Evolutionary conservation across 1,140 invertebrate genomes (phyloP).

Genomic region (Palaemon carinicauda): DNA sequence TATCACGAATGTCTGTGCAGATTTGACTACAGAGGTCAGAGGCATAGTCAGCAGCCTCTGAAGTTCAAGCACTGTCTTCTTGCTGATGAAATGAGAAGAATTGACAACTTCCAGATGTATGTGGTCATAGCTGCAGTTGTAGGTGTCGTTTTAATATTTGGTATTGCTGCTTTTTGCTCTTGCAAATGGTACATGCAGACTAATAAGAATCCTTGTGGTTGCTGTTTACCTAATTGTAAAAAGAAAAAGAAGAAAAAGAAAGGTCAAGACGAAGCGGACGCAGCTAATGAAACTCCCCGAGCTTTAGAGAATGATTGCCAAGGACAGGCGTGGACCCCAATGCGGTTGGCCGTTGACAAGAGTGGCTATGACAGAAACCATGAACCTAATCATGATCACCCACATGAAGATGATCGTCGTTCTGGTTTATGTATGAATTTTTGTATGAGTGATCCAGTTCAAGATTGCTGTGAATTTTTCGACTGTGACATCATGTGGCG

Average conservation of each 20-base stretch:
- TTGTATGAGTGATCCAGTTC: conserved; percentile 59
- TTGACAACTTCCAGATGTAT: conserved; percentile 56
- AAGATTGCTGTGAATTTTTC: conserved; percentile 60
- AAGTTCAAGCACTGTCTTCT: conserved; percentile 54
- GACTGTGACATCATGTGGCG: conserved; percentile 59
- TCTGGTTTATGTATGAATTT: conserved; percentile 58
- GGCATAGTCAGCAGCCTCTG: conserved; percentile 19
- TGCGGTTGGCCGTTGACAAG: conserved; percentile 7
- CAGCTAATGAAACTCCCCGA: neutral
- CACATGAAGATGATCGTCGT: neutral
- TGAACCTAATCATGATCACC: neutral
- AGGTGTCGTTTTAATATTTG: conserved; percentile 46
- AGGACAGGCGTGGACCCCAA: conserved; percentile 40
- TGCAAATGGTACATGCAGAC: conserved; percentile 59
- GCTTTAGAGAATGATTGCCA: conserved; percentile 24
- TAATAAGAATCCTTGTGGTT: conserved; percentile 56
- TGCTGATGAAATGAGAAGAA: conserved; percentile 57
- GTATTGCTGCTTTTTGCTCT: conserved; percentile 52
- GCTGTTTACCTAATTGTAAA: conserved; percentile 35
- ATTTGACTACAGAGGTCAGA: conserved; percentile 40
- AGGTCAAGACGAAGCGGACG: neutral
- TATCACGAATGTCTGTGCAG: conserved; percentile 58
- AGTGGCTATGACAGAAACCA: neutral
- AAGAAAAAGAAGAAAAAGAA: conserved; percentile 44
- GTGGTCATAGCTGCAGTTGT: conserved; percentile 52